Evolutionary conservation across 2,113 vertebrate species (phyloP), one percentile per base, ranked within the genome.

Genomic region (Malurus elegans): DNA sequence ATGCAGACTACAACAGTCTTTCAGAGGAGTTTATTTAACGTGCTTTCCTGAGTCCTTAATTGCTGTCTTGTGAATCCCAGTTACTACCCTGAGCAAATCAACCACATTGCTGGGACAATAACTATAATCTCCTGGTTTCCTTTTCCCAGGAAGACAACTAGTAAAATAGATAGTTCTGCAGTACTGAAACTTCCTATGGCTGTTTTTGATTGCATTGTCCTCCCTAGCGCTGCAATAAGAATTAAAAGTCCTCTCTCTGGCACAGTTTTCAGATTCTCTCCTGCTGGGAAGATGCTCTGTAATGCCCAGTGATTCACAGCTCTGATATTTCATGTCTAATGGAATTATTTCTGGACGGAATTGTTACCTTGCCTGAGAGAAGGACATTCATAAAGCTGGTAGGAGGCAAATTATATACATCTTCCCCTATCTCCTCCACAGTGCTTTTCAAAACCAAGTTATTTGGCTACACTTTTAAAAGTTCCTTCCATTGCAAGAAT

Each of bases 301-400:
- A 92, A 96, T 90, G 95, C 87, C 67, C 88, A 71, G 93, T 88
- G 92, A 95, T 95, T 92, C 95, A 95, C 87, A 90, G 60, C 67
- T 88, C 90, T 93, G 85, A 86, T 96, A 96, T 93, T 95, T 96
- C 93, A 92, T 48, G 21, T 90, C 88, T 96, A 95, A 95, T 93
- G 82, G 90, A 96, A 94, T 97, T 92, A 95, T 95, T 96, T 95
- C 79, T 88, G 67, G 67, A 66, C 73, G 69, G 72, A 95, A 92
- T 92, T 90, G 88, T 90, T 96, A 88, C 88, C 88, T 94, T 95
- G 78, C 75, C 92, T 94, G 75, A 73, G 90, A 93, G 82, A 85
- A 38, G 69, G 18, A 51, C 53, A 67, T 87, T 94, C 94, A 83
- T 95, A 96, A 93, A 95, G 44, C 88, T 71, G 44, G 92, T 90